A percentile compares a stretch with the other conserved stretches of the same genome.
Conservation (phyloP, 2,888 invertebrate genomes). For the Epinotia ramella region DNA sequence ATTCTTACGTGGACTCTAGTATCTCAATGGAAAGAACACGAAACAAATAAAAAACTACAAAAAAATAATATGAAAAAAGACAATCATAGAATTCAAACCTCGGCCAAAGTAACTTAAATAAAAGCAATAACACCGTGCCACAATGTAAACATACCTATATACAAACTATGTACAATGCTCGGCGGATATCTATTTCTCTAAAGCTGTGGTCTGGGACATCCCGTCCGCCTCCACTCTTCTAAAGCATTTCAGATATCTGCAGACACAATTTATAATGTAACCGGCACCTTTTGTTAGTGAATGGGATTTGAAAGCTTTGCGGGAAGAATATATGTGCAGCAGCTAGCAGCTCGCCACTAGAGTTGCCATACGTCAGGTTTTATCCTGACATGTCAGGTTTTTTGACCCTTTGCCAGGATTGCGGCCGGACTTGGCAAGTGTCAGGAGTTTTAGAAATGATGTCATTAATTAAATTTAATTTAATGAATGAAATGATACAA, state of each 20-base stretch:
- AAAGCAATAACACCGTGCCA: constrained; percentile 54
- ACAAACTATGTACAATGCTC: constrained; percentile 74
- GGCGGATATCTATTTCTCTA: constrained; percentile 71
- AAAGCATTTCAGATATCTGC: constrained; percentile 74
- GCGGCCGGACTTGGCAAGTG: too few relatives aligned
- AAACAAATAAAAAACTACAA: too few relatives aligned
- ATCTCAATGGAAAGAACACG: too few relatives aligned
- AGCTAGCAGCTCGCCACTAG: too few relatives aligned
- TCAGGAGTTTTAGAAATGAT: too few relatives aligned
- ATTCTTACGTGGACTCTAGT: too few relatives aligned
- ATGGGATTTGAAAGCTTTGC: not conserved
- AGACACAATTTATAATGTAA: constrained; percentile 57
- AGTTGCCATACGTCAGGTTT: too few relatives aligned
- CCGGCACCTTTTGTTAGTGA: constrained; percentile 55
- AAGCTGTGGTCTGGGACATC: constrained; percentile 65
- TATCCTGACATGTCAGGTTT: too few relatives aligned
- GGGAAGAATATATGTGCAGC: too few relatives aligned
- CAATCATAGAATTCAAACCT: constrained; percentile 1
- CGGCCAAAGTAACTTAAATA: constrained; percentile 15
- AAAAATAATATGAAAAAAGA: not conserved
- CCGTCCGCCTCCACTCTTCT: constrained; percentile 76
- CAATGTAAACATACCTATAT: constrained; percentile 82
- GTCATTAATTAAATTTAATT: too few relatives aligned
- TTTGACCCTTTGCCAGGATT: too few relatives aligned
- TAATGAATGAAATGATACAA: too few relatives aligned